These are phyloP conservation scores for Mormyrus lacerda DNA, from an alignment of 2,113 vertebrate genomes.

Conservation along the genomic window DNA sequence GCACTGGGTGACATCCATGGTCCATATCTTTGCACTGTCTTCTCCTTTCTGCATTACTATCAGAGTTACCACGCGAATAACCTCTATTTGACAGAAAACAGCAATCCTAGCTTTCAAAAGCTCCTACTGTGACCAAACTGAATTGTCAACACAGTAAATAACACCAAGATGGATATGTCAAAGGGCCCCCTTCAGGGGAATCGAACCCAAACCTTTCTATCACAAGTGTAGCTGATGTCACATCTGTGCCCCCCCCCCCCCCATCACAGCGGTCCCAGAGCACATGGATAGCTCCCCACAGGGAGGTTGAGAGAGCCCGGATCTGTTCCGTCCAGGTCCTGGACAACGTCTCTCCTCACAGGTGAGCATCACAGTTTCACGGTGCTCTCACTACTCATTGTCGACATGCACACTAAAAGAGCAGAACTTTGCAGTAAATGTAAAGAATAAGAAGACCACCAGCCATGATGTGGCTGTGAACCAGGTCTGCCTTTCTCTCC, in stretches of 20 bases:
- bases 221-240: background rate
- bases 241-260: background rate
- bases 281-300: background rate
- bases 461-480: background rate
- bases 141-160: background rate
- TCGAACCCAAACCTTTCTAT: background rate
- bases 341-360: background rate
- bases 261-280: background rate
- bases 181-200: background rate
- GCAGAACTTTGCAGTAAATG: background rate
- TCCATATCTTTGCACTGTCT: background rate
- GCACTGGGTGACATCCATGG: background rate
- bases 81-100: background rate
- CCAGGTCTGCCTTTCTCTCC: background rate
- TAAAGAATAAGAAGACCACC: background rate
- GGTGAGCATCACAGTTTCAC: background rate
- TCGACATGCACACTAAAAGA: background rate
- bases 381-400: background rate
- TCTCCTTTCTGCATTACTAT: background rate
- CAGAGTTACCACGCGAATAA: background rate
- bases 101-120: background rate
- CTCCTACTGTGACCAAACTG: background rate
- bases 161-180: background rate
- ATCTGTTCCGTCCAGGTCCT: slow-evolving; percentile 15
- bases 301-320: background rate